Evolutionary conservation across 2,113 vertebrate species (phyloP).

Genomic region (Proterorhinus semilunaris): DNA sequence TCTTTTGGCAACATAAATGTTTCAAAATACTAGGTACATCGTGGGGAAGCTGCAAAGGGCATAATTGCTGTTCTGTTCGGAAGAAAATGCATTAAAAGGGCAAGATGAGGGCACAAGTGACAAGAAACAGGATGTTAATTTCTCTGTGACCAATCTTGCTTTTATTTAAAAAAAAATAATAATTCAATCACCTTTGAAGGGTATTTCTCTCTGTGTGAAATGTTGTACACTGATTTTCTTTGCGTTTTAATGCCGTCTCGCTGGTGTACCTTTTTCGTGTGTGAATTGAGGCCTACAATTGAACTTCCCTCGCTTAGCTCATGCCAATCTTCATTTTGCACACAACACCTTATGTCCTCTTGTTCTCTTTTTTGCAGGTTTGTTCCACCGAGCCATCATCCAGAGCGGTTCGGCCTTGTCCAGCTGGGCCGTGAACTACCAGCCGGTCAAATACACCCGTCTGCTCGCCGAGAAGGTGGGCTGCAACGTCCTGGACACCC

Average conservation of each 20-base stretch:
- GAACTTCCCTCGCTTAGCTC: too few relatives aligned
- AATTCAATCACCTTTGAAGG: too few relatives aligned
- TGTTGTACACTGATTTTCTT: too few relatives aligned
- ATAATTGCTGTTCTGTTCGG: not conserved
- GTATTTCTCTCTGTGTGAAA: too few relatives aligned
- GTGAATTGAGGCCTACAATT: too few relatives aligned
- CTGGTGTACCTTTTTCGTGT: too few relatives aligned
- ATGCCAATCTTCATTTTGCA: not conserved
- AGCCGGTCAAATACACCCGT: constrained; percentile 97
- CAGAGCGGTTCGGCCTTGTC: constrained; percentile 96
- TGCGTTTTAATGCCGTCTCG: too few relatives aligned
- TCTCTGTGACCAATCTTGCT: too few relatives aligned
- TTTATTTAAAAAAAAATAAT: too few relatives aligned
- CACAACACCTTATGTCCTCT: constrained; percentile 32
- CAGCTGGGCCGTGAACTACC: constrained; percentile 99
- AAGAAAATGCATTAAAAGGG: not conserved
- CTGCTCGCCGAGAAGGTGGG: constrained; percentile 96
- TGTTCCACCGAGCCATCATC: constrained; percentile 98
- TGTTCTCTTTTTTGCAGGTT: constrained; percentile 78
- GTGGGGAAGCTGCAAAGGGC: not conserved
- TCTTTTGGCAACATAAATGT: not conserved
- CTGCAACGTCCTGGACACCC: constrained; percentile 95
- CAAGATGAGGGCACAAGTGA: too few relatives aligned
- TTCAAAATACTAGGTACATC: not conserved
- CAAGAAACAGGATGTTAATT: too few relatives aligned